Evolutionary conservation across 2,888 invertebrate genomes (phyloP).

Genomic region (Gryllus longicercus): DNA sequence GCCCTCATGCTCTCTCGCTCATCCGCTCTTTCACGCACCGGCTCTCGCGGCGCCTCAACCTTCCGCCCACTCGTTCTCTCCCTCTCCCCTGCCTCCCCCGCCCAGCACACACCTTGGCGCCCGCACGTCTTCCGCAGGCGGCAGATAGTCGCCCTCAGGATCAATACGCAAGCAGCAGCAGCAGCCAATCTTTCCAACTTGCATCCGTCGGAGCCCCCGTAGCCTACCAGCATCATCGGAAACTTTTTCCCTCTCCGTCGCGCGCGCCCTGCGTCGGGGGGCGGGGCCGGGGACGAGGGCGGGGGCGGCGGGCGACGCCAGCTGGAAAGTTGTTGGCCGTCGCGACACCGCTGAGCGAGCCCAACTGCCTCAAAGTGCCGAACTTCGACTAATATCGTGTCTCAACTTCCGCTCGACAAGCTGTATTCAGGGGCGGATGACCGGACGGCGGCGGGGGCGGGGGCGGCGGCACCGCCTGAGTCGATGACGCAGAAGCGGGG

Average conservation of each 20-base stretch:
- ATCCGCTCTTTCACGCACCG: too few species aligned
- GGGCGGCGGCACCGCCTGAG: too few species aligned
- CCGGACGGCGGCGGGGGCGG: neutral
- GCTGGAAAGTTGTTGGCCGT: constrained; percentile 1
- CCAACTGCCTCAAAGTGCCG: constrained; percentile 8
- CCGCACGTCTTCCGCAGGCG: too few species aligned
- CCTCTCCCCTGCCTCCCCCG: neutral
- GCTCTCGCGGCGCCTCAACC: too few species aligned
- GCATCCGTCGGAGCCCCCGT: neutral
- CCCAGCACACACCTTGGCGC: too few species aligned
- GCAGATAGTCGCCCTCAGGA: neutral
- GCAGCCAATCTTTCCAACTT: constrained; percentile 17
- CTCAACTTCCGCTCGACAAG: constrained; percentile 17
- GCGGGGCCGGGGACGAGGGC: neutral
- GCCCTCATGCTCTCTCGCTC: too few species aligned
- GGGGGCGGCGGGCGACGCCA: neutral
- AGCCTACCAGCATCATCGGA: neutral
- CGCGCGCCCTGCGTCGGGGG: neutral
- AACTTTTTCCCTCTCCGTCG: neutral
- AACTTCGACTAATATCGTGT: constrained; percentile 2
- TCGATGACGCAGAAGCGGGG: too few species aligned
- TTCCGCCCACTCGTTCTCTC: neutral
- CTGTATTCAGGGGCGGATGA: constrained; percentile 1
- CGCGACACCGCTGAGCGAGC: neutral
- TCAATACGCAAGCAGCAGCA: neutral